Evolutionary conservation across 2,113 vertebrate species (phyloP), one percentile per base, ranked within the genome.

Genomic region (Nesogale talazaci): DNA sequence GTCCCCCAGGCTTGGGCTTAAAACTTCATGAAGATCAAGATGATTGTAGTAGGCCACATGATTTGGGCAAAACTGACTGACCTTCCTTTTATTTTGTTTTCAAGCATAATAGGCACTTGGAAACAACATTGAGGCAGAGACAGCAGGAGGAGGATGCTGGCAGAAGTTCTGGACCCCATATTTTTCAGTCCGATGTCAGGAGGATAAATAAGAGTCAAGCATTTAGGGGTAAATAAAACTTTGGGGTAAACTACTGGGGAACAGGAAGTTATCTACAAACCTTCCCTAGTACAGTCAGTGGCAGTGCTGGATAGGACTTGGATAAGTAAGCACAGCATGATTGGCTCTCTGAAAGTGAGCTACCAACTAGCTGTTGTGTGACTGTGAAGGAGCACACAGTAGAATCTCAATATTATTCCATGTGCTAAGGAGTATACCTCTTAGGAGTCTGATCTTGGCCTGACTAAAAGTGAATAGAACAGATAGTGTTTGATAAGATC

Each of bases 171-270:
- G 75, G 38, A 94, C 81, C 78, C 19, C 38, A 11, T 17, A 92
- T 95, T 95, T 94, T 69, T 95, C 92, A 94, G 36, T 85, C 76
- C 92, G 80, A 87, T 96, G 72, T 82, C 84, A 86, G 31, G 31
- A 76, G 92, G 83, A 59, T 92, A 40, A 94, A 42, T 80, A 72
- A 90, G 90, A 86, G 86, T 27, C 89, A 90, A 78, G 76, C 23
- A 94, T 75, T 85, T 42, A 61, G 3, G 79, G 27, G 77, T 61
- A 94, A 86, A 82, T 36, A 34, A 40, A 93, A 87, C 6, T 79
- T 94, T 78, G 70, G 85, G 79, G 52, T 56, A 80, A 72, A 36
- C 38, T 81, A 6, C 82, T 46, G 27, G 63, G 20, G 20, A 92
- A 92, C 1, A 76, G 22, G 16, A 27, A 56, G 23, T 89, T 76